These are phyloP conservation scores for Hydropotes inermis DNA, from an alignment of 2,113 vertebrate species.

Conservation along the genomic window DNA sequence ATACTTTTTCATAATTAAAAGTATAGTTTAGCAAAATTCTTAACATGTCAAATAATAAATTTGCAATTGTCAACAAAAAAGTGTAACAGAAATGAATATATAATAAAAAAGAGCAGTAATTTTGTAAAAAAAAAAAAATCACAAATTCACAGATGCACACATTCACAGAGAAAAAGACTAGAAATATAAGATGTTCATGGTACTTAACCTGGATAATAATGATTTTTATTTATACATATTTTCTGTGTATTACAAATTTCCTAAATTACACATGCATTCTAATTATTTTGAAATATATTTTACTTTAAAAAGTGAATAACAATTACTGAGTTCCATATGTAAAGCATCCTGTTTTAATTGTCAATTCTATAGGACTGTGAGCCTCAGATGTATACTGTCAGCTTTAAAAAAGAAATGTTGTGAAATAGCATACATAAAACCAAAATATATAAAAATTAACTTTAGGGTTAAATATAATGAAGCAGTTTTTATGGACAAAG, in stretches of 20 bases:
- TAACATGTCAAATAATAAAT: background rate
- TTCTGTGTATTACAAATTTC: background rate
- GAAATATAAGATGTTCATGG: background rate
- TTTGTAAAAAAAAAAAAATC: background rate
- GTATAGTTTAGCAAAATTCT: background rate
- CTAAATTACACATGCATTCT: background rate
- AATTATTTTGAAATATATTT: background rate
- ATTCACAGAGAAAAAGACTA: background rate
- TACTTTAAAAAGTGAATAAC: background rate
- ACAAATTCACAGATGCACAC: background rate
- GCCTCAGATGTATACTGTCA: background rate
- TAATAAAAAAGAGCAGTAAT: background rate
- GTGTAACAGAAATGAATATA: background rate
- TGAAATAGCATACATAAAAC: background rate
- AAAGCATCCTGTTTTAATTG: background rate
- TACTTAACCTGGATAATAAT: background rate
- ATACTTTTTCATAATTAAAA: background rate
- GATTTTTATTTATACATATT: background rate
- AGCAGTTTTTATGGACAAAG: background rate
- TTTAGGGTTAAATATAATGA: background rate
- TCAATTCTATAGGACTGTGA: background rate
- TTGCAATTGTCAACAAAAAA: background rate
- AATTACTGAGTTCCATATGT: background rate
- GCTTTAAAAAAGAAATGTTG: background rate
- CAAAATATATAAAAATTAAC: background rate